These are phyloP conservation scores for Spisula solida DNA, from an alignment of 2,888 invertebrate genomes.

Conservation along the genomic window DNA sequence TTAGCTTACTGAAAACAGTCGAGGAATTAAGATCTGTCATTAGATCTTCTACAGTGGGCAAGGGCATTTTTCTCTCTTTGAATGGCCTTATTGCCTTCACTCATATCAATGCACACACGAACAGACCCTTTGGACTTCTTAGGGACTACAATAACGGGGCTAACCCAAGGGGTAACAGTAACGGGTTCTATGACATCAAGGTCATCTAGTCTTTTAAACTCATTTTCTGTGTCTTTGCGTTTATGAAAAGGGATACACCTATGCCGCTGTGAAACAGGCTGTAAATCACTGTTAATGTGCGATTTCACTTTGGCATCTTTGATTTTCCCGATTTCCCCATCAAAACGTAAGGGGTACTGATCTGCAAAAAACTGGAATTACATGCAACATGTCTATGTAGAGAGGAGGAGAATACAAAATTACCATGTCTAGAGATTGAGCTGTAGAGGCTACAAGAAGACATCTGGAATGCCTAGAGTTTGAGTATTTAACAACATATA, in stretches of 20 bases:
- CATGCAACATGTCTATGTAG: background rate
- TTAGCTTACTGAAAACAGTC: conserved; percentile 70
- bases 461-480: too few relatives aligned
- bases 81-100: background rate
- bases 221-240: conserved; percentile 55
- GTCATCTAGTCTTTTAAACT: conserved; percentile 62
- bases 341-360: conserved; percentile 34
- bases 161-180: conserved; percentile 79
- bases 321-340: conserved; percentile 60
- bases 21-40: conserved; percentile 69
- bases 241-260: conserved; percentile 55
- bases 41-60: conserved; percentile 63
- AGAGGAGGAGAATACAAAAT: conserved; percentile 41
- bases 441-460: too few relatives aligned
- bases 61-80: too few relatives aligned
- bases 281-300: conserved; percentile 63
- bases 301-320: conserved; percentile 55
- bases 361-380: conserved; percentile 25
- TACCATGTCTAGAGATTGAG: background rate
- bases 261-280: conserved; percentile 60
- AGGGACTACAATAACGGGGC: conserved; percentile 75
- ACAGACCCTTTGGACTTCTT: too few relatives aligned
- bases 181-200: conserved; percentile 77
- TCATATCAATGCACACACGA: conserved; percentile 72
- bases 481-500: too few relatives aligned